Conservation (phyloP, 2,113 vertebrate genomes). For the Peromyscus maniculatus region DNA sequence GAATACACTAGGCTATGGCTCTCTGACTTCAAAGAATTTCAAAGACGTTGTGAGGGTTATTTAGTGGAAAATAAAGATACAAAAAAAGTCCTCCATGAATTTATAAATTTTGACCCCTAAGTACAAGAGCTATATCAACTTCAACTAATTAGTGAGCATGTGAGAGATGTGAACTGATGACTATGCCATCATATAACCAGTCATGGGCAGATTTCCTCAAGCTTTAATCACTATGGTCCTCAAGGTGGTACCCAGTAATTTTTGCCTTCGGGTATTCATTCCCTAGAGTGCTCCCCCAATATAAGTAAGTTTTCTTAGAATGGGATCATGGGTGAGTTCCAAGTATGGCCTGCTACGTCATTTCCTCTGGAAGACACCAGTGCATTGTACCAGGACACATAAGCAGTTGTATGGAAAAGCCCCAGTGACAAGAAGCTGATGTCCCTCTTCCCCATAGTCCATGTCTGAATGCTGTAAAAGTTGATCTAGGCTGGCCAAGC, state of each 20-base stretch:
- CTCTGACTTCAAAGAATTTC: slow-evolving; percentile 9
- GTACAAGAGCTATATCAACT: neutral
- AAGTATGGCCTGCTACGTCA: neutral
- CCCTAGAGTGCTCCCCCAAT: neutral
- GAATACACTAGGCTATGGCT: neutral
- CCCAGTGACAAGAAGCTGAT: neutral
- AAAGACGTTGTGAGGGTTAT: neutral
- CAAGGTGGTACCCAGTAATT: neutral
- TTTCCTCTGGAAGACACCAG: neutral
- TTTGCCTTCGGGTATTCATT: neutral
- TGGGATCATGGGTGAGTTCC: neutral
- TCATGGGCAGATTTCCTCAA: neutral
- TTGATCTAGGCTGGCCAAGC: neutral
- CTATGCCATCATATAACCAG: neutral
- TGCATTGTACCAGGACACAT: neutral
- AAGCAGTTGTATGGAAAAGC: neutral
- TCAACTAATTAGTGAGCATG: neutral
- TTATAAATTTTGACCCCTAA: neutral
- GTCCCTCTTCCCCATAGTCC: neutral
- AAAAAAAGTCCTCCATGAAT: neutral
- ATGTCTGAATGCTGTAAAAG: neutral
- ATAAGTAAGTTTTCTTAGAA: neutral
- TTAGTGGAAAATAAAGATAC: slow-evolving; percentile 27
- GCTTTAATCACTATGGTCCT: neutral
- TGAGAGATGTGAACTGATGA: neutral